Evolutionary conservation across 2,113 vertebrate species (phyloP).

Genomic region (Platycercus adscitus): DNA sequence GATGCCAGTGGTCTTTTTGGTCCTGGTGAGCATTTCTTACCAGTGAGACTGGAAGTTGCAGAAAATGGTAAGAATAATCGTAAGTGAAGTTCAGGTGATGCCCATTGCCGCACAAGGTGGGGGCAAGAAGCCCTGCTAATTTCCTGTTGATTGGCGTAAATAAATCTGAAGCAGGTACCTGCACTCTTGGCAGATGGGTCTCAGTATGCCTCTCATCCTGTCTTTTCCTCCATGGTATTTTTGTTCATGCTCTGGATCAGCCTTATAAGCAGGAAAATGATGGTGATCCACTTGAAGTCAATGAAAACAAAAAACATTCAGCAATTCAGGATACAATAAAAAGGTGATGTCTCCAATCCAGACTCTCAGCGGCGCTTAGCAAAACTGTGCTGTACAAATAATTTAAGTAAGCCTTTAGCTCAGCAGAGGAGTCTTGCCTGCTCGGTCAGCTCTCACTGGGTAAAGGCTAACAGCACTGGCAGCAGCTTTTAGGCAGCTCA

Average conservation of each 20-base stretch:
- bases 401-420: background rate
- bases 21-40: background rate
- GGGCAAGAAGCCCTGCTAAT: background rate
- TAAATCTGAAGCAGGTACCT: background rate
- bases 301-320: background rate
- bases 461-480: background rate
- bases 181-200: background rate
- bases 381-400: background rate
- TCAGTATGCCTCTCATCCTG: background rate
- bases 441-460: background rate
- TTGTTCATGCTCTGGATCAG: background rate
- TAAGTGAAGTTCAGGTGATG: background rate
- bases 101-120: background rate
- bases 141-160: background rate
- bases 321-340: background rate
- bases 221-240: background rate
- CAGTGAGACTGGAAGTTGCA: background rate
- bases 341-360: background rate
- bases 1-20: background rate
- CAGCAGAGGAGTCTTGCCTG: background rate
- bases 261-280: background rate
- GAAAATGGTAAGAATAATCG: background rate
- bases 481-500: background rate
- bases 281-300: background rate
- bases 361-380: background rate